These are phyloP conservation scores for Hemithea aestivaria DNA, from an alignment of 2,888 invertebrate species.

Conservation along the genomic window DNA sequence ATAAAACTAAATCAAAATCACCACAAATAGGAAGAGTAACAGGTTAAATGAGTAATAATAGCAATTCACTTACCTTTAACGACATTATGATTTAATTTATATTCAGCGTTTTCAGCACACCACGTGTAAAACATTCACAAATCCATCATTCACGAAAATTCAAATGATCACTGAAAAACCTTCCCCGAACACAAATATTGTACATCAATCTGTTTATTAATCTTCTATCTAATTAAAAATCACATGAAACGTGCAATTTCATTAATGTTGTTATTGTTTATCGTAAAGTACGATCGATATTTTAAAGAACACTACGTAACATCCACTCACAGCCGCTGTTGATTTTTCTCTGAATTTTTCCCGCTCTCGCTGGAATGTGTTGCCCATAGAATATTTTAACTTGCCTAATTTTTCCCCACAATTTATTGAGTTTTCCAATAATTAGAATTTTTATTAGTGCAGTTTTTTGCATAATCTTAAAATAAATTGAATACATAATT, in stretches of 20 bases:
- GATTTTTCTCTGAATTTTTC: conserved; percentile 22
- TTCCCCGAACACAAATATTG: neutral
- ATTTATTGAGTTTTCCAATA: neutral
- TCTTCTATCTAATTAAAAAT: neutral
- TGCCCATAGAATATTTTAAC: conserved; percentile 5
- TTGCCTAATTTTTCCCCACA: no score
- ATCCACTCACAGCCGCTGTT: conserved; percentile 5
- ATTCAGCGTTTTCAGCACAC: conserved; percentile 30
- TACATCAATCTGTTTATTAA: no score
- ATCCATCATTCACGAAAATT: conserved; percentile 51
- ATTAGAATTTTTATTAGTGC: no score
- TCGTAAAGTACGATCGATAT: conserved; percentile 17
- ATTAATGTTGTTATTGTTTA: conserved; percentile 3
- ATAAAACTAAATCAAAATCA: no score
- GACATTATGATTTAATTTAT: conserved; percentile 56
- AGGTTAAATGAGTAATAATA: conserved; percentile 9
- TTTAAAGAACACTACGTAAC: no score
- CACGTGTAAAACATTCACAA: conserved; percentile 46
- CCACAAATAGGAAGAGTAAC: neutral
- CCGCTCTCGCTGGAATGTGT: conserved; percentile 22
- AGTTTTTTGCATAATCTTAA: no score
- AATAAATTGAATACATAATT: no score
- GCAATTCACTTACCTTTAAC: conserved; percentile 51
- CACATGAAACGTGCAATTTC: conserved; percentile 4
- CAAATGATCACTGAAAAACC: conserved; percentile 30